phyloP scores from a whole-genome alignment of 2,113 vertebrate species.

The Tupaia chinensis region DNA sequence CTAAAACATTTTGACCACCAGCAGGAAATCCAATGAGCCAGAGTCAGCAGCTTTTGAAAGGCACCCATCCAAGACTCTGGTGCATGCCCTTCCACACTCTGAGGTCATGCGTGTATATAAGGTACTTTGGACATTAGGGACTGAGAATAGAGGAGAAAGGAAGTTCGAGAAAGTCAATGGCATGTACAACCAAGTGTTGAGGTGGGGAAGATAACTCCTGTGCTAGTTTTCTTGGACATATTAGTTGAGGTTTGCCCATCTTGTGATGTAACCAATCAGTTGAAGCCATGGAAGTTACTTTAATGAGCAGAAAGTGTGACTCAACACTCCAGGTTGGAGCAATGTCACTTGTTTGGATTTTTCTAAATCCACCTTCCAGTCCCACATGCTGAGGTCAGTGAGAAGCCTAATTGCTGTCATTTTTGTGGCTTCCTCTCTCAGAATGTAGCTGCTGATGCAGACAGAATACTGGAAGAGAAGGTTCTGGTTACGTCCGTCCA shows the following conservation, averaged over 20 bases:
- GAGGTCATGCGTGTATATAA: background rate
- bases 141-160: background rate
- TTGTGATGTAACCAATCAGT: background rate
- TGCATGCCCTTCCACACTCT: background rate
- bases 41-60: background rate
- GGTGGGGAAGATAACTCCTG: background rate
- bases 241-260: background rate
- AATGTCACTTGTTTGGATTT: conserved; percentile 14
- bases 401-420: background rate
- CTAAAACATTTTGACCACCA: background rate
- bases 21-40: background rate
- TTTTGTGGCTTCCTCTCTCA: background rate
- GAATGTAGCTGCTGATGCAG: background rate
- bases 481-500: background rate
- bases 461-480: background rate
- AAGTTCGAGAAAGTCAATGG: background rate
- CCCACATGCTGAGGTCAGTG: background rate
- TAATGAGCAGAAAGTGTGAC: conserved; percentile 49
- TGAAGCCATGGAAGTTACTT: background rate
- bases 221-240: background rate
- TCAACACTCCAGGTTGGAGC: conserved; percentile 6
- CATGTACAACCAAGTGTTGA: background rate
- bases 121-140: background rate
- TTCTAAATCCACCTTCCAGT: conserved; percentile 6
- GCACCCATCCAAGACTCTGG: background rate